A percentile compares a stretch with the other conserved stretches of the same genome.
phyloP scores from a whole-genome alignment of 2,888 invertebrate species.

The Hyposoter didymator region DNA sequence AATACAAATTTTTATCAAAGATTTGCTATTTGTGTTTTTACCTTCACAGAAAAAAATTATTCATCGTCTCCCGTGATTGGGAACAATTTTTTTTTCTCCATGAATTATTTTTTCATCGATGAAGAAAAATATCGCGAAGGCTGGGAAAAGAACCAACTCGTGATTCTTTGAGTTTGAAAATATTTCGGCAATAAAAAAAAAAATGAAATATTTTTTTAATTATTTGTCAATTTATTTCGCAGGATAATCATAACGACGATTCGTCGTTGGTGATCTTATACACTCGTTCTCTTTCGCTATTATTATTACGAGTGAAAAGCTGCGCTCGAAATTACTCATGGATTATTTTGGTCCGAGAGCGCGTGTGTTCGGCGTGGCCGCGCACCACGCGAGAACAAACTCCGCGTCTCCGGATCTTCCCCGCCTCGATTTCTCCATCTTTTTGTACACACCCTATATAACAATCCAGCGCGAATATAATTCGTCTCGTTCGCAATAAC shows the following conservation, averaged over 20 bases:
- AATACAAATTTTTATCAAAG: constrained; percentile 7
- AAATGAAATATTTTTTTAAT: neutral
- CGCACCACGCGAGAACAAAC: neutral
- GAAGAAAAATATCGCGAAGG: constrained; percentile 33
- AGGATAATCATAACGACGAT: constrained; percentile 12
- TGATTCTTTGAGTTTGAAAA: too few relatives aligned
- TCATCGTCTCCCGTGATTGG: constrained; percentile 14
- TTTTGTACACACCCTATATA: constrained; percentile 29
- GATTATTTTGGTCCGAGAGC: constrained; percentile 77
- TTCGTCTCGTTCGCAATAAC: constrained; percentile 72
- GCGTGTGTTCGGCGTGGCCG: constrained; percentile 62
- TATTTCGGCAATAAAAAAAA: too few relatives aligned
- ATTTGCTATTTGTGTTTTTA: constrained; percentile 35
- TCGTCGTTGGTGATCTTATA: constrained; percentile 37
- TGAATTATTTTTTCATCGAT: constrained; percentile 6
- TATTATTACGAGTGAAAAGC: constrained; percentile 72
- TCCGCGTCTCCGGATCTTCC: neutral
- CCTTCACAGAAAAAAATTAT: constrained; percentile 50
- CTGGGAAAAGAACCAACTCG: too few relatives aligned
- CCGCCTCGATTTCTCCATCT: constrained; percentile 13
- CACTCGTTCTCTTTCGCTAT: constrained; percentile 64
- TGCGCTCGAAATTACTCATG: constrained; percentile 74
- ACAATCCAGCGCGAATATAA: constrained; percentile 61
- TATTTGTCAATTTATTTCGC: neutral
- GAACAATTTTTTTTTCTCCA: constrained; percentile 18